Conservation (phyloP, 2,888 invertebrate species). For the Heliconius hortense region DNA sequence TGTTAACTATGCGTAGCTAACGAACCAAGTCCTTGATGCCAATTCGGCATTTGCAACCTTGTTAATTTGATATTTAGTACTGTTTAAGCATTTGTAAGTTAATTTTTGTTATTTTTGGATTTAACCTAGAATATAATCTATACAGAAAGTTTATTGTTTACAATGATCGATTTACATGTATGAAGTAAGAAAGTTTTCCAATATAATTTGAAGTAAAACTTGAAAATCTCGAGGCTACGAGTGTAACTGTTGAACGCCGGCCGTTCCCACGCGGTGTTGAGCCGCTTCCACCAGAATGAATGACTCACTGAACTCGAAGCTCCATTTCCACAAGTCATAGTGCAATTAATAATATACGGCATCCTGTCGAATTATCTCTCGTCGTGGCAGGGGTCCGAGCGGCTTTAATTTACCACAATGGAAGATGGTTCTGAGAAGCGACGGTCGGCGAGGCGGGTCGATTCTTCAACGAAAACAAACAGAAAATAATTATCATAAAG, state of each 20-base stretch:
- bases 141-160: not conserved
- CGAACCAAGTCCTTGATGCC: constrained; percentile 70
- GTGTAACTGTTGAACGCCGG: constrained; percentile 65
- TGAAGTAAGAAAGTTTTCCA: constrained; percentile 49
- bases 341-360: constrained; percentile 83
- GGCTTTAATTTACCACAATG: constrained; percentile 82
- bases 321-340: constrained; percentile 82
- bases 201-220: constrained; percentile 54
- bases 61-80: constrained; percentile 76
- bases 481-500: constrained; percentile 83
- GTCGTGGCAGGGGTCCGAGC: constrained; percentile 80
- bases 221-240: constrained; percentile 57
- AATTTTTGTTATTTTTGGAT: not conserved
- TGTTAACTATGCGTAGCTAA: constrained; percentile 77
- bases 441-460: constrained; percentile 76
- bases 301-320: constrained; percentile 80
- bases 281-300: constrained; percentile 71
- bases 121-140: not conserved
- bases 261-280: constrained; percentile 74
- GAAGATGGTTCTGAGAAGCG: constrained; percentile 80
- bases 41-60: constrained; percentile 59
- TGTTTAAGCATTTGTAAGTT: constrained; percentile 37
- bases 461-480: constrained; percentile 82
- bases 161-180: not conserved
- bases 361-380: constrained; percentile 82